A percentile compares a stretch with the other conserved stretches of the same genome.
These are phyloP conservation scores for Drosophila sulfurigaster DNA, from an alignment of 1,140 invertebrate genomes.

Conservation along the genomic window DNA sequence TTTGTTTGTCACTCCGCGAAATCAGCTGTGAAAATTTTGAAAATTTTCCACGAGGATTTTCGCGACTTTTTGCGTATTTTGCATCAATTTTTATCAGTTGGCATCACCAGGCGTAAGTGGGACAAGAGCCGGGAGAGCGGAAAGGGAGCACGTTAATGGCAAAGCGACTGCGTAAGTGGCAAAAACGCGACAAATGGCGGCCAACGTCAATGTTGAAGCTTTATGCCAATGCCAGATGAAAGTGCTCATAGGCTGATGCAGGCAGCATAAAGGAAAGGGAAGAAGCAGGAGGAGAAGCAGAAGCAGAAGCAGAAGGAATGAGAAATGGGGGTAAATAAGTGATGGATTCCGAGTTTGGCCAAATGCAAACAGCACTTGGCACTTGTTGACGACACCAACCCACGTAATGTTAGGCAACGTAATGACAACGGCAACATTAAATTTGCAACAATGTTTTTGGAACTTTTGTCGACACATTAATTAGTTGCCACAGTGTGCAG, in stretches of 20 bases:
- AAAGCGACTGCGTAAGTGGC: slow-evolving; percentile 69
- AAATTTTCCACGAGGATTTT: slow-evolving; percentile 85
- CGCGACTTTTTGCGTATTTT: slow-evolving; percentile 84
- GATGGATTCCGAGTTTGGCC: slow-evolving; percentile 17
- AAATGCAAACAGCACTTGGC: slow-evolving; percentile 13
- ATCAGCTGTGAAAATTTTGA: slow-evolving; percentile 85
- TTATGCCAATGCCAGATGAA: slow-evolving; percentile 20
- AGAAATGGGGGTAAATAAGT: slow-evolving; percentile 4
- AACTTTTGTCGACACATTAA: neutral
- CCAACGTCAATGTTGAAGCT: slow-evolving; percentile 41
- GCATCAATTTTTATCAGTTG: slow-evolving; percentile 83
- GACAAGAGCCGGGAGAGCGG: neutral
- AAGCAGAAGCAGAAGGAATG: neutral
- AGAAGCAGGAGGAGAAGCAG: neutral
- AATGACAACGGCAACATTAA: slow-evolving; percentile 1
- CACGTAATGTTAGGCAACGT: neutral
- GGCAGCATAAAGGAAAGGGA: neutral
- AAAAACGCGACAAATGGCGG: slow-evolving; percentile 60
- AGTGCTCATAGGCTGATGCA: slow-evolving; percentile 37
- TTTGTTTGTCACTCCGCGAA: slow-evolving; percentile 56
- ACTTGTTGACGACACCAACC: neutral
- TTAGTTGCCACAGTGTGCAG: neutral
- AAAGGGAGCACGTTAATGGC: slow-evolving; percentile 60
- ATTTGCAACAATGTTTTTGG: neutral
- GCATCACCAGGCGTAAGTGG: slow-evolving; percentile 49